Conservation (phyloP, 2,797 vertebrate genomes). For the Tragopan temminckii region DNA sequence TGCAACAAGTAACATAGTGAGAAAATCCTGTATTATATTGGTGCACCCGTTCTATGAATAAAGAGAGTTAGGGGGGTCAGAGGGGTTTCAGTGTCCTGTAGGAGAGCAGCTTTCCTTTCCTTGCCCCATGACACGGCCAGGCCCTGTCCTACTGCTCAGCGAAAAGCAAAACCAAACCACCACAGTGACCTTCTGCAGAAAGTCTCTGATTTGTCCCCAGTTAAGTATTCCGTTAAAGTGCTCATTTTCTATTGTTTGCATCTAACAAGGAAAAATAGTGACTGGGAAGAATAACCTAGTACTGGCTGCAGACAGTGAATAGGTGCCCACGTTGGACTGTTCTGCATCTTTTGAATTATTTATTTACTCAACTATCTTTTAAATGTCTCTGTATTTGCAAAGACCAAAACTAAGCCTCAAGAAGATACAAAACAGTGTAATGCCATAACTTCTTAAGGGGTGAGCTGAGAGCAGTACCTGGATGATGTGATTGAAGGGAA, state of each 20-base stretch:
- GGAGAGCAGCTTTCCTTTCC: background rate
- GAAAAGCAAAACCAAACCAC: background rate
- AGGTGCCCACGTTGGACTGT: accelerated
- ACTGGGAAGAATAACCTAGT: background rate
- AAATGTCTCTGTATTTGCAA: background rate
- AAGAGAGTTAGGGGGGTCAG: background rate
- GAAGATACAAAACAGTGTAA: accelerated
- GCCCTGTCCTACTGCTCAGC: background rate
- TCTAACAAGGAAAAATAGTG: accelerated
- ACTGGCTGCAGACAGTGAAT: background rate
- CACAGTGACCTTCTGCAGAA: background rate
- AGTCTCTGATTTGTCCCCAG: background rate
- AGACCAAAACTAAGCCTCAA: background rate
- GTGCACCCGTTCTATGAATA: no score
- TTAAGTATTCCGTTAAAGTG: accelerated
- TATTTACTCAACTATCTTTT: background rate
- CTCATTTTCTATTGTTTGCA: background rate
- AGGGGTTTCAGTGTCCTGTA: background rate
- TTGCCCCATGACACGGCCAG: background rate
- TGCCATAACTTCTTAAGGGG: background rate
- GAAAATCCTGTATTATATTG: background rate
- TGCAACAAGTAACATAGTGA: background rate
- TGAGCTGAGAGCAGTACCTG: background rate
- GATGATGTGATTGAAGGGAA: no score
- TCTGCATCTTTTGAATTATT: background rate